A percentile compares a stretch with the other conserved stretches of the same genome.
These are phyloP conservation scores for Sinocyclocheilus rhinocerous DNA, from an alignment of 2,113 vertebrate species.

Conservation along the genomic window DNA sequence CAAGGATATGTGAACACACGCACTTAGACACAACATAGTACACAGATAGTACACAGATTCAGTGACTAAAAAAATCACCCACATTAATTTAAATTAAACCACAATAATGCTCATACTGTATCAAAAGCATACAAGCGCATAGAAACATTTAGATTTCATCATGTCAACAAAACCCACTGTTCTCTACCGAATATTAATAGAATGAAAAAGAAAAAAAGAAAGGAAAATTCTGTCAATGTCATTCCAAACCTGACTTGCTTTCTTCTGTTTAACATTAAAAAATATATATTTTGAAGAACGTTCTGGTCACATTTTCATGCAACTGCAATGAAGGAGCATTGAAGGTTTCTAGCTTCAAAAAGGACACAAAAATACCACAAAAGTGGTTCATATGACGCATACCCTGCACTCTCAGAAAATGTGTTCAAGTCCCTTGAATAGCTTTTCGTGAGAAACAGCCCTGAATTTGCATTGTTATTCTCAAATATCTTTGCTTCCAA, in stretches of 20 bases:
- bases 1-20: not conserved
- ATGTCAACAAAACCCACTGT: not conserved
- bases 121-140: not conserved
- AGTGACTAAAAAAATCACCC: not conserved
- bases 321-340: not conserved
- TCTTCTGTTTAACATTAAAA: not conserved
- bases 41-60: not conserved
- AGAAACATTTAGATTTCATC: not conserved
- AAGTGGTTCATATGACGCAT: not conserved
- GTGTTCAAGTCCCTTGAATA: not conserved
- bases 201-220: not conserved
- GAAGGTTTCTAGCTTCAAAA: not conserved
- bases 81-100: not conserved
- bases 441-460: not conserved
- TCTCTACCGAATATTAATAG: not conserved
- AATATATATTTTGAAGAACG: too few relatives aligned
- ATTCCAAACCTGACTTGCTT: too few relatives aligned
- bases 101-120: not conserved
- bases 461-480: not conserved
- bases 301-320: not conserved
- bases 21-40: not conserved
- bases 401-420: too few relatives aligned
- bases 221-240: not conserved
- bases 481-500: not conserved
- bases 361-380: not conserved